Evolutionary conservation across 1,140 invertebrate species (phyloP).

Genomic region (Gryon sp.): DNA sequence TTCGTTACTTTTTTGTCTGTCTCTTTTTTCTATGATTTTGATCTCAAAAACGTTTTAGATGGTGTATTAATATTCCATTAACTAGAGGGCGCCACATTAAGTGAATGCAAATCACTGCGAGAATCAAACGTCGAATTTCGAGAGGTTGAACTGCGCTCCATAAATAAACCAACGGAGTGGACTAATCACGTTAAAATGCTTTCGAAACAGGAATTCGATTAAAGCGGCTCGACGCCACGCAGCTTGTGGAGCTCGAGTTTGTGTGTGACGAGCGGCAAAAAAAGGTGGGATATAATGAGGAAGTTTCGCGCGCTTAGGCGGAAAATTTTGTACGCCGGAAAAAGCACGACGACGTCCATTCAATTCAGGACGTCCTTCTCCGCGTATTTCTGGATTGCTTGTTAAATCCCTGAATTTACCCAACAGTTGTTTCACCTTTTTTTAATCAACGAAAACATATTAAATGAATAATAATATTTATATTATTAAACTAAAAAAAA

Average conservation of each 20-base stretch:
- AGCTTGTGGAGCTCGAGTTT: no score
- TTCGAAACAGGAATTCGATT: conserved; percentile 50
- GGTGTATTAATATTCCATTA: background rate
- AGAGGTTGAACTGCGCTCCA: conserved; percentile 25
- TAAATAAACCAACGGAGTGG: conserved; percentile 54
- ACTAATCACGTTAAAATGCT: conserved; percentile 55
- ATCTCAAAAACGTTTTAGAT: no score
- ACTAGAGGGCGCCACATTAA: background rate
- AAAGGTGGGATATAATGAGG: conserved; percentile 7
- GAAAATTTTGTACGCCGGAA: conserved; percentile 49
- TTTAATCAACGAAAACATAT: no score
- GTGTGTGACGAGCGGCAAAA: no score
- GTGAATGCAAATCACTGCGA: conserved; percentile 30
- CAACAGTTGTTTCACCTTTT: no score
- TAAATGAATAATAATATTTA: no score
- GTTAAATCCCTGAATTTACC: no score
- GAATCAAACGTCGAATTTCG: conserved; percentile 18
- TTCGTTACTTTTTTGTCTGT: no score
- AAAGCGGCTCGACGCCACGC: conserved; percentile 30
- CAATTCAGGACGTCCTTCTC: conserved; percentile 57
- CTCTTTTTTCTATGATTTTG: no score
- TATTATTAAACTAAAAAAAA: no score
- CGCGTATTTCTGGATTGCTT: conserved; percentile 11
- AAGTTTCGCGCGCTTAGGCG: conserved; percentile 22
- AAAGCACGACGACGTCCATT: conserved; percentile 40